Percentiles rank a stretch among this genome's conserved stretches.
Conservation (phyloP, 2,888 invertebrate genomes). For the Eledona agricola region DNA sequence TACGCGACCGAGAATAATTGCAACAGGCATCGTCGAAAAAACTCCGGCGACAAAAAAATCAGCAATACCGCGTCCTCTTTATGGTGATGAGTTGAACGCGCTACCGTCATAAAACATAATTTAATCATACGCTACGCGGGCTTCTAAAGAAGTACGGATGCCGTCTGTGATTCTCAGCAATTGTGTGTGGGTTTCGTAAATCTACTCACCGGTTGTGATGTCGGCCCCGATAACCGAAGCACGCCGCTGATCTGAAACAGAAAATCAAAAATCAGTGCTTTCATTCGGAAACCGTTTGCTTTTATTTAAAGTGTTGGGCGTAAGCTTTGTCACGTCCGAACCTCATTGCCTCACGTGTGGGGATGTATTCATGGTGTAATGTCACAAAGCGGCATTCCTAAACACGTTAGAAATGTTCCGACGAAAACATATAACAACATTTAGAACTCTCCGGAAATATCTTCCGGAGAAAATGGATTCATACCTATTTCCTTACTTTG, state of each 20-base stretch:
- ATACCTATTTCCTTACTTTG: slow-evolving; percentile 22
- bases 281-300: slow-evolving; percentile 16
- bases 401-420: slow-evolving; percentile 40
- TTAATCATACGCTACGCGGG: no score
- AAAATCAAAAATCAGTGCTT: slow-evolving; percentile 19
- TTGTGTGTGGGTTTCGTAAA: no score
- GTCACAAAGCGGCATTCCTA: slow-evolving; percentile 39
- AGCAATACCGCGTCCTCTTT: no score
- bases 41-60: no score
- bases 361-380: slow-evolving; percentile 42
- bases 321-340: slow-evolving; percentile 44
- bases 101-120: no score
- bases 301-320: slow-evolving; percentile 18
- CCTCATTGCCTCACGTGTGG: slow-evolving; percentile 50
- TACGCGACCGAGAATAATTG: no score
- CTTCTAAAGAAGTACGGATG: no score
- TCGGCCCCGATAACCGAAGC: slow-evolving; percentile 26
- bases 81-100: no score
- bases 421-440: slow-evolving; percentile 40
- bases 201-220: slow-evolving; percentile 38
- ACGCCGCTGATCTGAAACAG: slow-evolving; percentile 22
- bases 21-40: no score
- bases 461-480: slow-evolving; percentile 19
- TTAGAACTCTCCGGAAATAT: slow-evolving; percentile 31
- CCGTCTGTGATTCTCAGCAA: no score